phyloP scores from a whole-genome alignment of 2,888 invertebrate genomes.

The Pristionchus entomophagus region DNA sequence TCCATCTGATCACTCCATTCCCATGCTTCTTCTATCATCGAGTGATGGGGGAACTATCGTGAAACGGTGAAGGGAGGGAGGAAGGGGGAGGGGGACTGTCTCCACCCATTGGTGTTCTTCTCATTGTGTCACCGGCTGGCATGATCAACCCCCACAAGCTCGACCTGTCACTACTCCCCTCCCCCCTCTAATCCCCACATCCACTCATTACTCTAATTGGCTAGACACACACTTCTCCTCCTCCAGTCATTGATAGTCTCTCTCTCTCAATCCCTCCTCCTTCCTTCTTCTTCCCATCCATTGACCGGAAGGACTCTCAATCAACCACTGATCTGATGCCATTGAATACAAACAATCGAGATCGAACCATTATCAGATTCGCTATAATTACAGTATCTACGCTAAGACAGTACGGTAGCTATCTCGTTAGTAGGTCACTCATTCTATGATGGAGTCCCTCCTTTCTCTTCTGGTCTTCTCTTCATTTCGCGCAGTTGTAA shows the following conservation, averaged over 20 bases:
- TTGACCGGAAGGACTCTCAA: conserved; percentile 35
- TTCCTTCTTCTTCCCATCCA: background rate
- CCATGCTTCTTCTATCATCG: conserved; percentile 12
- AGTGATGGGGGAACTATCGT: background rate
- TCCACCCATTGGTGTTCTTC: background rate
- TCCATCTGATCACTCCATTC: conserved; percentile 9
- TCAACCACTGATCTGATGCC: conserved; percentile 25
- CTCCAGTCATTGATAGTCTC: conserved; percentile 20
- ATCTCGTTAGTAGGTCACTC: background rate
- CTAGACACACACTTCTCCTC: background rate
- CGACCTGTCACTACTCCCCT: background rate
- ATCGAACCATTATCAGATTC: conserved; percentile 6
- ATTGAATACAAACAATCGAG: conserved; percentile 38
- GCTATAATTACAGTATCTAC: background rate
- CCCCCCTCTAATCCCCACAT: background rate
- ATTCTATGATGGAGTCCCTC: background rate
- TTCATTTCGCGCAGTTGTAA: conserved; percentile 39
- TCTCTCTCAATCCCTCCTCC: background rate
- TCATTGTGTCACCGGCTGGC: background rate
- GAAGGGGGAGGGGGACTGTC: background rate
- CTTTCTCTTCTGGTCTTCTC: conserved; percentile 8
- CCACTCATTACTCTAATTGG: conserved; percentile 33
- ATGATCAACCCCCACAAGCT: background rate
- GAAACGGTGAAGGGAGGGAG: background rate
- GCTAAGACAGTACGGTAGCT: background rate